Percentiles rank a stretch among this genome's conserved stretches.
phyloP scores from a whole-genome alignment of 2,888 invertebrate species.

The Agrotis segetum region DNA sequence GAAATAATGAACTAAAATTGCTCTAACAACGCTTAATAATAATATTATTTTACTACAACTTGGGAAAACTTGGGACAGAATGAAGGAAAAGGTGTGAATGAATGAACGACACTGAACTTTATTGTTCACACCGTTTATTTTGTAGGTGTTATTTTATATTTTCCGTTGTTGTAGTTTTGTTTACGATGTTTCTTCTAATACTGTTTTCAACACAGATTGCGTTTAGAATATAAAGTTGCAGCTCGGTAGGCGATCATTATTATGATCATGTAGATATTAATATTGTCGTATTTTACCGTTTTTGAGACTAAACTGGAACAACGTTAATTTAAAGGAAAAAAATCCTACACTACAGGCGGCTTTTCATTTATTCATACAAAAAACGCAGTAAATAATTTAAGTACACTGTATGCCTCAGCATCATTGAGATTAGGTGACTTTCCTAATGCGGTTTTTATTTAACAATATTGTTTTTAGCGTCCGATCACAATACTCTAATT shows the following conservation, averaged over 20 bases:
- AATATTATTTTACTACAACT: conserved; percentile 32
- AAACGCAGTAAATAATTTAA: too few relatives aligned
- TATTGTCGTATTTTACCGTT: too few relatives aligned
- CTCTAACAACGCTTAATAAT: conserved; percentile 43
- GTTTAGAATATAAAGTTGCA: background rate
- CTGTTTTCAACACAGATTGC: background rate
- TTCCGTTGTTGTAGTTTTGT: background rate
- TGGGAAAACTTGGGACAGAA: conserved; percentile 18
- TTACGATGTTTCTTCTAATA: background rate
- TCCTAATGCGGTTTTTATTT: too few relatives aligned
- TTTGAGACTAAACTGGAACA: too few relatives aligned
- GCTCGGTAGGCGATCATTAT: too few relatives aligned
- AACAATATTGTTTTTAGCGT: too few relatives aligned
- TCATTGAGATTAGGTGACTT: background rate
- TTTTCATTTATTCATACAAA: too few relatives aligned
- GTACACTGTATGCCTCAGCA: too few relatives aligned
- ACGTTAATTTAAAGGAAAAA: too few relatives aligned
- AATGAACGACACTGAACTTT: background rate
- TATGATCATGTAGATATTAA: too few relatives aligned
- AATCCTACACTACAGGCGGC: too few relatives aligned
- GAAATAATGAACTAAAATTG: conserved; percentile 48
- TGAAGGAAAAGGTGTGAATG: background rate
- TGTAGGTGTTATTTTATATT: background rate
- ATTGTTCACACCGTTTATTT: background rate
- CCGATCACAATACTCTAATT: too few relatives aligned